Evolutionary conservation across 2,888 invertebrate species (phyloP), one percentile per base, ranked within the genome.

Genomic region (Mesoligia furuncula): DNA sequence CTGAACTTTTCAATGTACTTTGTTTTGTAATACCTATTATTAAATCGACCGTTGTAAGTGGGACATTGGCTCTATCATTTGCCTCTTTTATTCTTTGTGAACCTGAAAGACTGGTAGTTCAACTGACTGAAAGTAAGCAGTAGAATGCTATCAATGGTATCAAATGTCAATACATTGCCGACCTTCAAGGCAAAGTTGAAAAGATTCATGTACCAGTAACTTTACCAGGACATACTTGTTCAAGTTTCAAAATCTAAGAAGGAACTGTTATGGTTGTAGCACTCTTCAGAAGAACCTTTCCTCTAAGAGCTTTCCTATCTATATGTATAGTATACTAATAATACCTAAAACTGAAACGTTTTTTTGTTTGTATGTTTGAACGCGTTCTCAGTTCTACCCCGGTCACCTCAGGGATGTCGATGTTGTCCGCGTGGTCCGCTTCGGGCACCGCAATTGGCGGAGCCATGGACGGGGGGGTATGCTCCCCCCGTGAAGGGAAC

Each of bases 1-100:
- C 82, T 86, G 86, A 90, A 92, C 83, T 89, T 83, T 75, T 77
- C 65, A 86, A 81, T 81, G 90, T 90, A 88, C 88, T 90, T 92
- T 92, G 91, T 91, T 85, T 84, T 77, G 80, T 80, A 84, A 90
- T 90, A 54, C n/a, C n/a, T 54, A 68, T 71, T 61, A 71, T 87
- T 76, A 75, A 71, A 66, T 31, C n/a, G 31, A 15, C 45, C 13
- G 70, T 62, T 71, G 66, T 66, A 75, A 83, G 45, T 70, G 24
- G 70, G 42, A 27, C 27, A 61, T 51, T 31, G 36, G 17, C 9
- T 45, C 51, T 45, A 39, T 61, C 24, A 42, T 71, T 64, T 80
- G 75, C 15, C 3, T 71, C 3, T 48, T 20, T 0, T 24, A 31
- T 36, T 51, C 4, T 67, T 71, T 61, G n/a, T 20, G n/a, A 7